phyloP scores from a whole-genome alignment of 2,888 invertebrate species.

The Lottia scabra region DNA sequence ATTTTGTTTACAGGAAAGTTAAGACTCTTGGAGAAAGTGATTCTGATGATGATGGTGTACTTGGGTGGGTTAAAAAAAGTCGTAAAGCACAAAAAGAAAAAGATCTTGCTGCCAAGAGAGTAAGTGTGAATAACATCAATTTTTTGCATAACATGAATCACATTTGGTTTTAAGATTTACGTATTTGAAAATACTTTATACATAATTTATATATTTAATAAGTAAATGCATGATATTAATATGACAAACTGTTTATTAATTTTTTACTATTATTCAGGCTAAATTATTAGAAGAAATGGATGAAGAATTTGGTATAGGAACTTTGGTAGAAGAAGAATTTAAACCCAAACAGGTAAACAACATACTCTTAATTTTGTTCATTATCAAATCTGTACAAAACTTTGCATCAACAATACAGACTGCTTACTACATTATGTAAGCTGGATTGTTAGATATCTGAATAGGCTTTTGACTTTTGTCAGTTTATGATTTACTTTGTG shows the following conservation, averaged over 20 bases:
- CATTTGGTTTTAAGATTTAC: too few species aligned
- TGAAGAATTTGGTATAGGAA: conserved; percentile 90
- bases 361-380: not conserved
- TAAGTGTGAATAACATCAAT: conserved; percentile 66
- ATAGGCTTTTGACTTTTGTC: too few species aligned
- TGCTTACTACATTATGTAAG: too few species aligned
- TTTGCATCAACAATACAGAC: too few species aligned
- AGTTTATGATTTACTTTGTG: too few species aligned
- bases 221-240: too few species aligned
- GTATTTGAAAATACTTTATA: too few species aligned
- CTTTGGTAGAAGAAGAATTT: conserved; percentile 84
- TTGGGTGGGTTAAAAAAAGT: conserved; percentile 86
- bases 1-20: conserved; percentile 49
- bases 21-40: conserved; percentile 70
- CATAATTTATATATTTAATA: too few species aligned
- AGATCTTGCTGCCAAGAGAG: conserved; percentile 85
- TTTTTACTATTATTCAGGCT: conserved; percentile 73
- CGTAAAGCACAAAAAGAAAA: conserved; percentile 83
- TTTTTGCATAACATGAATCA: not conserved
- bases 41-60: conserved; percentile 77
- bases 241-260: not conserved
- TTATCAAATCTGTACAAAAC: not conserved
- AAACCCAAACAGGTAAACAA: conserved; percentile 45
- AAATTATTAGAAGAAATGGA: conserved; percentile 95
- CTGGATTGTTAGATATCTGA: too few species aligned